These are phyloP conservation scores for Eufriesea mexicana DNA, from an alignment of 1,140 invertebrate genomes.

Conservation along the genomic window DNA sequence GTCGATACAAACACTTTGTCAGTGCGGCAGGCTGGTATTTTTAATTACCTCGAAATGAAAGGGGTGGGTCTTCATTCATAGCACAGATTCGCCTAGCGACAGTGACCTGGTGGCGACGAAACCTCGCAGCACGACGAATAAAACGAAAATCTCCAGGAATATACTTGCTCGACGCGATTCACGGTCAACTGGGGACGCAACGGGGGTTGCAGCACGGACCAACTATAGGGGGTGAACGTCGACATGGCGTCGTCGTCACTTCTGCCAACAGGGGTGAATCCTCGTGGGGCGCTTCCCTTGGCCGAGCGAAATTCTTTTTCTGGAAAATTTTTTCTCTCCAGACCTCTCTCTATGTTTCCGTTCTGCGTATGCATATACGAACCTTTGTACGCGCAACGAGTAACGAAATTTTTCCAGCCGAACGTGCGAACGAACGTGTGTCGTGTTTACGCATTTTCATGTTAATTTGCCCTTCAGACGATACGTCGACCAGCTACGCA, in stretches of 20 bases:
- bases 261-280: constrained; percentile 52
- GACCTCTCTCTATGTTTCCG: no score
- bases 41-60: constrained; percentile 87
- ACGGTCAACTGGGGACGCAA: constrained; percentile 47
- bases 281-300: not conserved
- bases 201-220: constrained; percentile 50
- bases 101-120: constrained; percentile 40
- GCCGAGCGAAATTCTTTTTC: not conserved
- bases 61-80: constrained; percentile 88
- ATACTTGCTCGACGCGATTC: constrained; percentile 36
- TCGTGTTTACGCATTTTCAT: not conserved
- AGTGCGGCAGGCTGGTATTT: not conserved
- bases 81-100: constrained; percentile 76
- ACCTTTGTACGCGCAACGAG: not conserved
- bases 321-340: no score
- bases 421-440: no score
- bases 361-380: no score
- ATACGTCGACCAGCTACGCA: not conserved
- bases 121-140: not conserved
- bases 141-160: not conserved
- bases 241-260: constrained; percentile 58
- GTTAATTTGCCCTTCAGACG: not conserved
- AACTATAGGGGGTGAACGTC: constrained; percentile 60
- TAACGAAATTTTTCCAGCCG: not conserved
- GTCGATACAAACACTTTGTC: constrained; percentile 4